These are phyloP conservation scores for Drosophila planitibia DNA, from an alignment of 2,888 invertebrate genomes.

Conservation along the genomic window DNA sequence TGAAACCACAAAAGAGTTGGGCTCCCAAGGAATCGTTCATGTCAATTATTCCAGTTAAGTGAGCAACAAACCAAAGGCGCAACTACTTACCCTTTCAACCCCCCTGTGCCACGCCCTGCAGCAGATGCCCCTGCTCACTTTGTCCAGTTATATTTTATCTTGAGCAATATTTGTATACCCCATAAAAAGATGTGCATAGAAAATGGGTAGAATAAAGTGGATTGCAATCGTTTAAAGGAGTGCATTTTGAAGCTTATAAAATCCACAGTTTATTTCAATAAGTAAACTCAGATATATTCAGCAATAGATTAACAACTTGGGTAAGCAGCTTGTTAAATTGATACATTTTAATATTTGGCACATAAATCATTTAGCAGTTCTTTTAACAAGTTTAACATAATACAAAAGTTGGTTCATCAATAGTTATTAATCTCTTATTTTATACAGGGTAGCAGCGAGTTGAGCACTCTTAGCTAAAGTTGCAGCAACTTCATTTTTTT, in stretches of 20 bases:
- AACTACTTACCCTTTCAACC: conserved; percentile 20
- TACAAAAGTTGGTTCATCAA: neutral
- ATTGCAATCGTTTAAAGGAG: neutral
- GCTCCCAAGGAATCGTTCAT: conserved; percentile 77
- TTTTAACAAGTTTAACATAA: too few relatives aligned
- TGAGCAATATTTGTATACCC: conserved; percentile 40
- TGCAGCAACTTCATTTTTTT: neutral
- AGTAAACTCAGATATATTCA: neutral
- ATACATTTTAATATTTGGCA: neutral
- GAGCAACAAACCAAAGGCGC: conserved; percentile 80
- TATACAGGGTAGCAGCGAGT: conserved; percentile 22
- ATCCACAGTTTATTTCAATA: neutral
- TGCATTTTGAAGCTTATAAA: neutral
- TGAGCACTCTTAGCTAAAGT: neutral
- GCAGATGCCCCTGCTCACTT: neutral
- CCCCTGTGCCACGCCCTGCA: neutral
- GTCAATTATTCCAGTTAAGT: conserved; percentile 82
- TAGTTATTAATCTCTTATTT: neutral
- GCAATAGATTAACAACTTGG: neutral
- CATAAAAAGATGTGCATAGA: neutral
- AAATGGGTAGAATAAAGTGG: neutral
- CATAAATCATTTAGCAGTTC: neutral
- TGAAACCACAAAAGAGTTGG: conserved; percentile 81
- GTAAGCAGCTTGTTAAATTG: neutral
- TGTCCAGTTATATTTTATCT: conserved; percentile 42